Conservation (phyloP, 2,113 vertebrate species). For the Pica pica region DNA sequence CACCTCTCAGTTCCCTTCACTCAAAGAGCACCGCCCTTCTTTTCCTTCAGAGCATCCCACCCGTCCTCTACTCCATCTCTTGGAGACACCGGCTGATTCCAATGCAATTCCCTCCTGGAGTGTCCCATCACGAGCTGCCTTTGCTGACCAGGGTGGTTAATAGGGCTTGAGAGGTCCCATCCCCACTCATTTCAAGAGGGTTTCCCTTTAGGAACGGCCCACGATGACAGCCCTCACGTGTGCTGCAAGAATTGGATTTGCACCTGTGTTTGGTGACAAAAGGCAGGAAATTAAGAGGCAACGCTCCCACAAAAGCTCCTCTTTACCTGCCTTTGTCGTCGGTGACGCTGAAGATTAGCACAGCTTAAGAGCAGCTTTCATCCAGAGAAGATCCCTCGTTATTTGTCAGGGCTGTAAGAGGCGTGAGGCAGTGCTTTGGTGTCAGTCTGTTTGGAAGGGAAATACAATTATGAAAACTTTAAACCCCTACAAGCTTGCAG, state of each 20-base stretch:
- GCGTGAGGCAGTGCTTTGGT: not conserved
- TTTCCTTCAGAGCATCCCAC: not conserved
- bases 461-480: not conserved
- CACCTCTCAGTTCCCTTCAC: not conserved
- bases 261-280: not conserved
- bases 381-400: not conserved
- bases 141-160: not conserved
- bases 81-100: not conserved
- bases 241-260: not conserved
- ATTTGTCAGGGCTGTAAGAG: not conserved
- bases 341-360: not conserved
- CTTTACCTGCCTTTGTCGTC: not conserved
- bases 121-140: not conserved
- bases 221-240: rapidly evolving
- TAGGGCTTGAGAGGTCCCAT: not conserved
- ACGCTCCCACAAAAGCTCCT: not conserved
- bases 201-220: not conserved
- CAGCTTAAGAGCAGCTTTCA: not conserved
- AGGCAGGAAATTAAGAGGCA: slow-evolving; percentile 3
- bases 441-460: not conserved
- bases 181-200: not conserved
- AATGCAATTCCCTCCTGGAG: not conserved
- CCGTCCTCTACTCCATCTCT: not conserved
- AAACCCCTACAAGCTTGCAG: not conserved
- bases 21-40: not conserved